A percentile compares a stretch with the other conserved stretches of the same genome.
These are phyloP conservation scores for Acanthococcus lagerstroemiae DNA, from an alignment of 2,888 invertebrate species.

Conservation along the genomic window DNA sequence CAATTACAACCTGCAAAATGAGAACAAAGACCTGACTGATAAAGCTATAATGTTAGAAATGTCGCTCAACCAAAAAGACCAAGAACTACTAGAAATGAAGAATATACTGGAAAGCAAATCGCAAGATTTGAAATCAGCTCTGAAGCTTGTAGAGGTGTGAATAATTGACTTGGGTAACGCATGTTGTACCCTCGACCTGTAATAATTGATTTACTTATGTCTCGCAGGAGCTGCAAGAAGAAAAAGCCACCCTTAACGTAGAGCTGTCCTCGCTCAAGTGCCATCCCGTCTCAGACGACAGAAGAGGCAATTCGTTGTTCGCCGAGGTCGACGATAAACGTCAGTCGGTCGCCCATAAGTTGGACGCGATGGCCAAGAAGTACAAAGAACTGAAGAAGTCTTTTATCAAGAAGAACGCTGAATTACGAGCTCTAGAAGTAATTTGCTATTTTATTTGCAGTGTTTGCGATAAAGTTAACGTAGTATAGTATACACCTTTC, in stretches of 20 bases:
- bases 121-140: slow-evolving; percentile 24
- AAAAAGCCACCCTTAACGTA: slow-evolving; percentile 35
- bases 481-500: slow-evolving; percentile 7
- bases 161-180: background rate
- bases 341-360: slow-evolving; percentile 34
- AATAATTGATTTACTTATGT: background rate
- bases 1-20: slow-evolving; percentile 6
- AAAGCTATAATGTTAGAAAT: slow-evolving; percentile 8
- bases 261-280: slow-evolving; percentile 35
- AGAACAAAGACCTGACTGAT: slow-evolving; percentile 4
- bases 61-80: slow-evolving; percentile 19
- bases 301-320: slow-evolving; percentile 39
- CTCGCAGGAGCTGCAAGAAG: slow-evolving; percentile 36
- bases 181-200: background rate
- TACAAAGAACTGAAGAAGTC: slow-evolving; percentile 35
- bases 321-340: slow-evolving; percentile 39
- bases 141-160: slow-evolving; percentile 22
- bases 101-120: slow-evolving; percentile 16
- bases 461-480: slow-evolving; percentile 27
- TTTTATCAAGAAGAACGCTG: slow-evolving; percentile 29
- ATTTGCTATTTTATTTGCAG: slow-evolving; percentile 28
- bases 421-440: slow-evolving; percentile 27
- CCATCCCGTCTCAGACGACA: slow-evolving; percentile 33
- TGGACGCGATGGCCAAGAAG: slow-evolving; percentile 33
- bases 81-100: slow-evolving; percentile 27